phyloP scores from a whole-genome alignment of 2,888 invertebrate species.

The Cheilosia vernalis region DNA sequence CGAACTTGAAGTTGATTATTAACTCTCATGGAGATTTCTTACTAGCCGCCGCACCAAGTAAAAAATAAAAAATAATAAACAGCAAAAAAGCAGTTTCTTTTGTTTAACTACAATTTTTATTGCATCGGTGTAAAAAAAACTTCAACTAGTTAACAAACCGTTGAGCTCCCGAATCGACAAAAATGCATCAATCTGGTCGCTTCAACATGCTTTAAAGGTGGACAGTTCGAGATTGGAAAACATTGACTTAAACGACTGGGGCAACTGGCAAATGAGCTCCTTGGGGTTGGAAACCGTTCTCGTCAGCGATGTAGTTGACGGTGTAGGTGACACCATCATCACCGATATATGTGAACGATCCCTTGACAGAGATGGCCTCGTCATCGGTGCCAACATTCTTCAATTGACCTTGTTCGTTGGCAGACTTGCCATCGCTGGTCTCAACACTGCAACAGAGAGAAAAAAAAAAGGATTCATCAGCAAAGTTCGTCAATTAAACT shows the following conservation, averaged over 20 bases:
- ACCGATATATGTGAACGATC: constrained; percentile 84
- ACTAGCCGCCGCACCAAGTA: constrained; percentile 11
- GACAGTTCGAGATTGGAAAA: constrained; percentile 16
- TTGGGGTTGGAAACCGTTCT: constrained; percentile 82
- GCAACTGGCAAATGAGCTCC: constrained; percentile 83
- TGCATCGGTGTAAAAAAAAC: constrained; percentile 28
- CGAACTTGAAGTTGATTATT: constrained; percentile 29
- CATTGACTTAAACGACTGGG: constrained; percentile 69
- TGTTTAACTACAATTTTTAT: constrained; percentile 55
- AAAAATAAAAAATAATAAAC: background rate
- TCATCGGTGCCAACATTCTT: constrained; percentile 84
- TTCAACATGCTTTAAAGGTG: constrained; percentile 38
- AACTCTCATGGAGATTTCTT: background rate
- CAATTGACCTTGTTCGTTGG: constrained; percentile 84
- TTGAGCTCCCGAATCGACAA: constrained; percentile 44
- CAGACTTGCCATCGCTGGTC: constrained; percentile 84
- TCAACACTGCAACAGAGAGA: constrained; percentile 83
- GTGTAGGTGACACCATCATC: constrained; percentile 85
- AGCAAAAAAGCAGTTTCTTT: constrained; percentile 19
- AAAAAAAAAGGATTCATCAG: background rate
- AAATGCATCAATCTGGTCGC: constrained; percentile 35
- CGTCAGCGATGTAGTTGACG: constrained; percentile 83
- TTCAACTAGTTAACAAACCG: constrained; percentile 58
- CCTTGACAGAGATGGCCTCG: constrained; percentile 83
- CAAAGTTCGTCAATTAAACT: background rate